Evolutionary conservation across 1,140 invertebrate genomes (phyloP).

Genomic region (Drosophila neocordata): DNA sequence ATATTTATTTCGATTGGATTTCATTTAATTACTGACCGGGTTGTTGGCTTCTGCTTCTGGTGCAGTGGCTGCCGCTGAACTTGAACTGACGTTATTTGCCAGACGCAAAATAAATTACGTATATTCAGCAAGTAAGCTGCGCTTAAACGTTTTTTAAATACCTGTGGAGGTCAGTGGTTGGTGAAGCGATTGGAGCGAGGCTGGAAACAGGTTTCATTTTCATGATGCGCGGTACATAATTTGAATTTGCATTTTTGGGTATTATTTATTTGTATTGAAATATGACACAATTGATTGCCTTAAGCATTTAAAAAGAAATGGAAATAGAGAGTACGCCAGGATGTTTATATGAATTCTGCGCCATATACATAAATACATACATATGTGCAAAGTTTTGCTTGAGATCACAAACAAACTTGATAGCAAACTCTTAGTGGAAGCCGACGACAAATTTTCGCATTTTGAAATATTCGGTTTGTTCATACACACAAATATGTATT

Average conservation of each 20-base stretch:
- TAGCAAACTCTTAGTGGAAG: not conserved
- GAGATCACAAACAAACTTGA: not conserved
- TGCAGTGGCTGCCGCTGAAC: constrained; percentile 43
- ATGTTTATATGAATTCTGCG: constrained; percentile 7
- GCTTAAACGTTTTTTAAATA: constrained; percentile 48
- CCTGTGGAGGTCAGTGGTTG: constrained; percentile 63
- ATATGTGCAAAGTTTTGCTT: not conserved
- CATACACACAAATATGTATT: not conserved
- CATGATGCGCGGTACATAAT: constrained; percentile 42
- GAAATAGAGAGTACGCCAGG: constrained; percentile 6
- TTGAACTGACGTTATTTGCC: constrained; percentile 46
- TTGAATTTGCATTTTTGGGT: constrained; percentile 47
- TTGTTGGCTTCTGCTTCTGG: constrained; percentile 46
- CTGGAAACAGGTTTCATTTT: constrained; percentile 66
- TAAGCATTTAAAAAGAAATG: not conserved
- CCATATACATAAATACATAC: not conserved
- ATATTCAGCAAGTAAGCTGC: constrained; percentile 43
- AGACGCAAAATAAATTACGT: constrained; percentile 45
- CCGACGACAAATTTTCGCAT: not conserved
- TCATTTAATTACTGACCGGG: constrained; percentile 40
- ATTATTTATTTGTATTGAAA: constrained; percentile 27
- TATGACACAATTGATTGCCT: constrained; percentile 28
- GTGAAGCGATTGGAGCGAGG: constrained; percentile 13
- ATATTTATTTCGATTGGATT: constrained; percentile 7
- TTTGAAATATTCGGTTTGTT: not conserved